These are phyloP conservation scores for Micronisus gabar DNA, from an alignment of 2,113 vertebrate genomes.

Conservation along the genomic window DNA sequence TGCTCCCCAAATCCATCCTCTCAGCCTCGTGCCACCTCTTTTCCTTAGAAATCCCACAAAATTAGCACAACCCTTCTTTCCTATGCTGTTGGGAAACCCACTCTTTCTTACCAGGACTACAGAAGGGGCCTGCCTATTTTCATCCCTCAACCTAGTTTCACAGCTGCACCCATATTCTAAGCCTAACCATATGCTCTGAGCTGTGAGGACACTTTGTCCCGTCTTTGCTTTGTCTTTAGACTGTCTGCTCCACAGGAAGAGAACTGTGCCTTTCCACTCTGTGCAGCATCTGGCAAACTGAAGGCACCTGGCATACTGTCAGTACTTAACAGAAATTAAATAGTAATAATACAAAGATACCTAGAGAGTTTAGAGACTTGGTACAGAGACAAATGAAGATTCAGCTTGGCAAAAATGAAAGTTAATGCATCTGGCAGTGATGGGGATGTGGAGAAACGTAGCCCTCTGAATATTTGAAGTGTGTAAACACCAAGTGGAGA, in stretches of 20 bases:
- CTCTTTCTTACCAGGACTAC: neutral
- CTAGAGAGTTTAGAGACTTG: constrained; percentile 44
- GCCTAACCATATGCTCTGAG: neutral
- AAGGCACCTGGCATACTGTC: constrained; percentile 6
- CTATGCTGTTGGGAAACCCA: neutral
- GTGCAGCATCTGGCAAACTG: neutral
- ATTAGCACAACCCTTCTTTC: neutral
- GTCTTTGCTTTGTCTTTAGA: neutral
- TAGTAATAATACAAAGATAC: constrained; percentile 33
- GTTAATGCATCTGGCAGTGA: neutral
- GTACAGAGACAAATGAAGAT: neutral
- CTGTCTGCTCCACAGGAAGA: neutral
- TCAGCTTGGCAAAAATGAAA: constrained; percentile 20
- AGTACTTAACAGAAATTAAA: constrained; percentile 52
- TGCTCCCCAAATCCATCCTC: neutral
- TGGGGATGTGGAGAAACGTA: neutral
- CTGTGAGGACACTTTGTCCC: neutral
- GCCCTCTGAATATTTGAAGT: constrained; percentile 15
- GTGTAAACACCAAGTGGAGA: constrained; percentile 30
- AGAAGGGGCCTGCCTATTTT: neutral
- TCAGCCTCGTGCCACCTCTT: neutral
- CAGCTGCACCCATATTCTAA: neutral
- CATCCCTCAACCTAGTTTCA: neutral
- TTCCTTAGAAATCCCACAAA: neutral
- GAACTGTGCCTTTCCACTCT: neutral